Percentiles rank a stretch among this genome's conserved stretches.
Conservation (phyloP, 2,888 invertebrate species). For the Tuta absoluta region DNA sequence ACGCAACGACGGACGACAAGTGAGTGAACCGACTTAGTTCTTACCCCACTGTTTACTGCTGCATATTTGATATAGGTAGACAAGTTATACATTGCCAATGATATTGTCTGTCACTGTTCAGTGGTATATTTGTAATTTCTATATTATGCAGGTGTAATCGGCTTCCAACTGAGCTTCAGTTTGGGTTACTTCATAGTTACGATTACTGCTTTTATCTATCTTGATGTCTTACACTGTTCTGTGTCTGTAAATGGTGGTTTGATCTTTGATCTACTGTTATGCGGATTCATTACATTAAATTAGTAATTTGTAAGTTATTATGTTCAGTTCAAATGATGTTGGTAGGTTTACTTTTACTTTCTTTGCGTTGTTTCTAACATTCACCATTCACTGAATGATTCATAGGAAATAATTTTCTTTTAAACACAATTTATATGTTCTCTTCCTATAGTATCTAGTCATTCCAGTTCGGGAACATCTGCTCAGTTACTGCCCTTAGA, state of each 20-base stretch:
- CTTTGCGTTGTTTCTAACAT: not conserved
- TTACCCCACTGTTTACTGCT: not conserved
- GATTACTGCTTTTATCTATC: not conserved
- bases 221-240: not conserved
- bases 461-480: not conserved
- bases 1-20: too few relatives aligned
- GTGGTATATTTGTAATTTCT: conserved; percentile 3
- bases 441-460: not conserved
- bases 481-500: not conserved
- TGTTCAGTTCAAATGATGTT: not conserved
- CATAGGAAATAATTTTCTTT: too few relatives aligned
- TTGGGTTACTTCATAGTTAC: not conserved
- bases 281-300: conserved; percentile 4
- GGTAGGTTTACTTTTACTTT: not conserved
- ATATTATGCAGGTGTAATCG: not conserved
- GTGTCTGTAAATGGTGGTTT: not conserved
- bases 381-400: not conserved
- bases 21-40: too few relatives aligned
- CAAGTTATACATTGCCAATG: not conserved
- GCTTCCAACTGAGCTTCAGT: not conserved
- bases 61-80: not conserved
- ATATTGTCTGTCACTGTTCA: not conserved
- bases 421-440: not conserved
- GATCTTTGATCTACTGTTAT: not conserved
- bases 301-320: not conserved